Base-by-base conservation (phyloP, 1,140 invertebrate species). In the Zaprionus gabonicus region DNA sequence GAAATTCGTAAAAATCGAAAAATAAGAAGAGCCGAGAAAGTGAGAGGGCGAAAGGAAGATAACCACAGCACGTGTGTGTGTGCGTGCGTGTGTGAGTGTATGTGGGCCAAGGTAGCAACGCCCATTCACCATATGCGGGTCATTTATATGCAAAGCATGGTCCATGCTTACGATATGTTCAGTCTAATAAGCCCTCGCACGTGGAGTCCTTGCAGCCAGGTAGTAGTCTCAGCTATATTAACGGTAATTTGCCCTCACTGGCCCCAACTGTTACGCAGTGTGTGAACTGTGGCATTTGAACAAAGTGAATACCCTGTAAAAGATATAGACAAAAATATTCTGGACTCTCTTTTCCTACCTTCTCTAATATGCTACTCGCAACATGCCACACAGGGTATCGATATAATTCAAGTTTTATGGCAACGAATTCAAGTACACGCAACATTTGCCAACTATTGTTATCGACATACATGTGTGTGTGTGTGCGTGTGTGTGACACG, bases 141-240 rank as follows among this genome's bases (percentile, higher is more conserved):
- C 84, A 87, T 87, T 87, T 87, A 84, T 88, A 87, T 87, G 84
- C 84, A 87, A 87, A 84, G 81, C 84, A 88, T 78, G 76, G 71
- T 67, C 84, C 76, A 73, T 72, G 71, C 73, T 83, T 76, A 56
- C 80, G 79, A 83, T 78, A 86, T 88, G 77, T 65, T 74, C 73
- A 44, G 69, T 86, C 70, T 86, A 86, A 88, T 88, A 86, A 86
- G 84, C 76, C 58, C 41, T 20, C 60, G 68, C 68, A 76, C 73
- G 69, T 71, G 73, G 56, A 71, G 73, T 71, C 55, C 68, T 76
- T 25, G 62, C 41, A 58, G 71, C 64, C 71, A 63, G 68, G 73
- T 69, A 51, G 66, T 64, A 65, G 57, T 72, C 70, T 65, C 31
- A 41, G 58, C 28, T 56, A 44, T 68, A 77, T 77, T 77, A 73